phyloP scores from a whole-genome alignment of 92 coral and sea anemone genomes.

The Epizoanthus ramosus region DNA sequence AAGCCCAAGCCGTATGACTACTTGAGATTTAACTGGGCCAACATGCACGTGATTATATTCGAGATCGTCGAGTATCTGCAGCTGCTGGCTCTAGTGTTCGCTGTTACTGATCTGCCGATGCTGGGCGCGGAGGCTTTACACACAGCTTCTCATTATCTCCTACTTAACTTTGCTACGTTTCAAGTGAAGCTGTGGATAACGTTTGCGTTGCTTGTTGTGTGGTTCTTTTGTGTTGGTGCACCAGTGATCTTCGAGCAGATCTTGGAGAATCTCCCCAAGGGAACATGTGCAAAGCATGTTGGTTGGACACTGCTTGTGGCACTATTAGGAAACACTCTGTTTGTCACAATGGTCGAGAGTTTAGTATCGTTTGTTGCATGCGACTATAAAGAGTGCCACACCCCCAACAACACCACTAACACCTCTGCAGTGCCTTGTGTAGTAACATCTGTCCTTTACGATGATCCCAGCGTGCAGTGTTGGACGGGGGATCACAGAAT shows the following conservation, averaged over 20 bases:
- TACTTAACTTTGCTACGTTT: constrained; percentile 87
- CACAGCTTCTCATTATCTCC: constrained; percentile 76
- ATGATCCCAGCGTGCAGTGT: constrained; percentile 75
- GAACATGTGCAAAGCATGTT: constrained; percentile 85
- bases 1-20: constrained; percentile 87
- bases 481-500: constrained; percentile 86
- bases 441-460: constrained; percentile 62
- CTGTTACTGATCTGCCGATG: constrained; percentile 83
- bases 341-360: constrained; percentile 92
- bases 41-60: constrained; percentile 83
- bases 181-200: constrained; percentile 88
- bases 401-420: constrained; percentile 16
- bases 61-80: constrained; percentile 93
- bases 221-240: constrained; percentile 95
- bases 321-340: constrained; percentile 89
- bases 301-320: constrained; percentile 92
- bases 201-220: constrained; percentile 66
- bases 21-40: constrained; percentile 95
- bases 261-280: constrained; percentile 72
- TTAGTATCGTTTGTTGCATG: constrained; percentile 88
- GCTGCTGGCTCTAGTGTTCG: constrained; percentile 87
- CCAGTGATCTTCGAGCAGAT: constrained; percentile 94
- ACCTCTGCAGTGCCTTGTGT: constrained; percentile 31
- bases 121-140: constrained; percentile 65
- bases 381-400: constrained; percentile 54